A percentile compares a stretch with the other conserved stretches of the same genome.
Evolutionary conservation across 2,113 vertebrate genomes (phyloP).

Genomic region (Hypocryptadius cinnamomeus): DNA sequence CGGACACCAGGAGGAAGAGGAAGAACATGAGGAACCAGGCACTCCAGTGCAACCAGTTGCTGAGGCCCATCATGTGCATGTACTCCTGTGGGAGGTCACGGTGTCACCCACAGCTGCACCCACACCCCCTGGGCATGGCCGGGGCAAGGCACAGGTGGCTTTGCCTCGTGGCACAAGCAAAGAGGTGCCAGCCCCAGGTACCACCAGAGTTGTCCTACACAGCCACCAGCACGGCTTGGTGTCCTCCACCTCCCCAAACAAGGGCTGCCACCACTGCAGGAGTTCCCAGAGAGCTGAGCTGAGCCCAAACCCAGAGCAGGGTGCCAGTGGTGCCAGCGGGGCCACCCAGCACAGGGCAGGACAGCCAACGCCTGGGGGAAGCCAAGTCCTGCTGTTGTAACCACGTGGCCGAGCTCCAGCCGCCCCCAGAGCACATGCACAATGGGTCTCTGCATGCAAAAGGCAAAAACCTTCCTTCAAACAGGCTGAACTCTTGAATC

Average conservation of each 20-base stretch:
- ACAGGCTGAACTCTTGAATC: background rate
- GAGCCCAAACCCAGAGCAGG: background rate
- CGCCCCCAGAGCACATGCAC: rapidly evolving
- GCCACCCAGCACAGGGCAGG: background rate
- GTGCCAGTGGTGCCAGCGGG: background rate
- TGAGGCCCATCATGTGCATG: constrained; percentile 99
- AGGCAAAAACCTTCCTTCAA: background rate
- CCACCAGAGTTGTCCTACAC: background rate
- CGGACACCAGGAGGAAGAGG: constrained; percentile 82
- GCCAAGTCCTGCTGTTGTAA: background rate
- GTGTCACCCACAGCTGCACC: background rate
- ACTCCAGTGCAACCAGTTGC: constrained; percentile 93
- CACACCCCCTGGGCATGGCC: rapidly evolving
- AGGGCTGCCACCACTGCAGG: background rate
- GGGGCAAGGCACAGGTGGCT: background rate
- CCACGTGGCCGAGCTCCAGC: background rate
- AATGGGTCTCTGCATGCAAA: rapidly evolving
- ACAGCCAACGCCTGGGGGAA: rapidly evolving
- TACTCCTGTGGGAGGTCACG: constrained; percentile 78
- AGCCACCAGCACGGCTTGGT: rapidly evolving
- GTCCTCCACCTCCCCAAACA: background rate
- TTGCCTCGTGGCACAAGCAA: background rate
- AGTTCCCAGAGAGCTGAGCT: background rate
- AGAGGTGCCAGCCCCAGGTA: background rate
- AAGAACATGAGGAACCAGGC: constrained; percentile 98